Percentiles rank a stretch among this genome's conserved stretches.
phyloP scores from a whole-genome alignment of 1,140 invertebrate genomes.

The Centruroides vittatus region DNA sequence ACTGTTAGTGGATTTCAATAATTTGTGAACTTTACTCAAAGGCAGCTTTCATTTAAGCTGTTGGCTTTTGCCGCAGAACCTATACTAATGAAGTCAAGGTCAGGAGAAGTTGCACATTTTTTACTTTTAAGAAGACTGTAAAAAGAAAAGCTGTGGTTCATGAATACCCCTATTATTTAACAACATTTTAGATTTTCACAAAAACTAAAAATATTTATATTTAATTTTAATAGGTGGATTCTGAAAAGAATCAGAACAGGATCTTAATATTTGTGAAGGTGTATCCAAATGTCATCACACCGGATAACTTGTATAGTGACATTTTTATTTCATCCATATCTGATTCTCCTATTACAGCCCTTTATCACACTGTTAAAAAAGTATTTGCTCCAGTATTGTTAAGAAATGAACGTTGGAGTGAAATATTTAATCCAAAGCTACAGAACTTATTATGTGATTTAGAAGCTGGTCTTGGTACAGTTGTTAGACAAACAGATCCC shows the following conservation, averaged over 20 bases:
- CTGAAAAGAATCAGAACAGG: slow-evolving; percentile 26
- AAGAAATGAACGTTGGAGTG: slow-evolving; percentile 36
- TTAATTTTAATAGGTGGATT: slow-evolving; percentile 22
- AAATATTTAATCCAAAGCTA: slow-evolving; percentile 36
- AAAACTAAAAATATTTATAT: too few species aligned
- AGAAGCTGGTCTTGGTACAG: slow-evolving; percentile 33
- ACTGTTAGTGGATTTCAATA: too few species aligned
- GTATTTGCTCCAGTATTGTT: slow-evolving; percentile 34
- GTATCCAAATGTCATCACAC: slow-evolving; percentile 36
- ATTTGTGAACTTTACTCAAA: too few species aligned
- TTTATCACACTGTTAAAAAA: slow-evolving; percentile 39
- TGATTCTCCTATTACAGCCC: slow-evolving; percentile 37
- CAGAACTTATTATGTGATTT: slow-evolving; percentile 36
- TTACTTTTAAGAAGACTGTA: too few species aligned
- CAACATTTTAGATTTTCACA: too few species aligned
- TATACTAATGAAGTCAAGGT: too few species aligned
- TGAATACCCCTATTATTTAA: too few species aligned
- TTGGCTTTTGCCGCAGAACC: too few species aligned
- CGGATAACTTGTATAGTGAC: slow-evolving; percentile 36
- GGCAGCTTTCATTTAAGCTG: too few species aligned
- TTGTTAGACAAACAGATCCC: slow-evolving; percentile 28
- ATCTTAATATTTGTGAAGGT: slow-evolving; percentile 41
- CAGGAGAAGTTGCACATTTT: too few species aligned
- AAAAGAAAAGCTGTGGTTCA: too few species aligned
- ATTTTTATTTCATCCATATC: slow-evolving; percentile 40